These are phyloP conservation scores for Prunella strophiata DNA, from an alignment of 2,797 vertebrate genomes.

Conservation along the genomic window DNA sequence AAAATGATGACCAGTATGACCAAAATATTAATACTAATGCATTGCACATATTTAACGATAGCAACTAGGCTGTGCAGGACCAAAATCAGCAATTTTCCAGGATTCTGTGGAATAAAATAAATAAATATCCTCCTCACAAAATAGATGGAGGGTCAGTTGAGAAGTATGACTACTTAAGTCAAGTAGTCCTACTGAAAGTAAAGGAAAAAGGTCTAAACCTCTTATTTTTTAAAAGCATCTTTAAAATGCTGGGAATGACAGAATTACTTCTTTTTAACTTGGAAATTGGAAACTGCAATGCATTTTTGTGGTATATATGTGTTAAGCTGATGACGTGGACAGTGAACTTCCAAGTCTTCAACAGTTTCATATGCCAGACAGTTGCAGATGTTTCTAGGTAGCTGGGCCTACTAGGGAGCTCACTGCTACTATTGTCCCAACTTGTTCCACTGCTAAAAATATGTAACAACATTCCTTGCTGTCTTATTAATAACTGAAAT, in stretches of 20 bases:
- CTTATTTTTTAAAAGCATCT: background rate
- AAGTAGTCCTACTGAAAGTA: background rate
- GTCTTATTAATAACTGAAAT: constrained; percentile 49
- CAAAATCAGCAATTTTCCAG: background rate
- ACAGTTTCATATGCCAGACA: background rate
- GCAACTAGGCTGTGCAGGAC: background rate
- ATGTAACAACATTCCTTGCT: constrained; percentile 42
- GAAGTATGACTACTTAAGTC: background rate
- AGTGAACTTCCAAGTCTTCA: constrained; percentile 1
- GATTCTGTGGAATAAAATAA: background rate
- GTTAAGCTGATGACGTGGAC: constrained; percentile 18
- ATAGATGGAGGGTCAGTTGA: background rate
- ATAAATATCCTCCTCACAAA: background rate
- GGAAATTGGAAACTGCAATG: background rate
- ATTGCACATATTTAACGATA: background rate
- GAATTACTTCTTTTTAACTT: background rate
- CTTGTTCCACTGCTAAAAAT: constrained; percentile 37
- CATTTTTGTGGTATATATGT: background rate
- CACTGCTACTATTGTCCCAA: background rate
- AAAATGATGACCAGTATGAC: background rate
- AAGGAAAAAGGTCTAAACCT: background rate
- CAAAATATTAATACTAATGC: background rate
- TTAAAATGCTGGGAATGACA: background rate
- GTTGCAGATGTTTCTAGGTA: constrained; percentile 32
- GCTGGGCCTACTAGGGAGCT: background rate